Conservation (phyloP, 2,888 invertebrate species). For the Laspeyria flexula region DNA sequence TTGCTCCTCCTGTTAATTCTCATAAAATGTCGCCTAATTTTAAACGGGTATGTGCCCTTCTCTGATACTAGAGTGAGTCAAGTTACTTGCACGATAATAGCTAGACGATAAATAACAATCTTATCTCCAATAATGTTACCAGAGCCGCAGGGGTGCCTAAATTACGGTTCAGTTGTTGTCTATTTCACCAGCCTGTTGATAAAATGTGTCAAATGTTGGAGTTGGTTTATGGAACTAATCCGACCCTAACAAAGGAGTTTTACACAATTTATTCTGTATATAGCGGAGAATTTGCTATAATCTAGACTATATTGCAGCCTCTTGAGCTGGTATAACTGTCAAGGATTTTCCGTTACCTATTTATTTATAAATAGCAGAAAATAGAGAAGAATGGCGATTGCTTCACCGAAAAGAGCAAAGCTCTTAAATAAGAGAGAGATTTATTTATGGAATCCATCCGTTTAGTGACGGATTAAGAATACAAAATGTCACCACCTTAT, state of each 20-base stretch:
- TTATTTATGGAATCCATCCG: too few species aligned
- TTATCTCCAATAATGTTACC: background rate
- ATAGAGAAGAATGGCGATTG: too few species aligned
- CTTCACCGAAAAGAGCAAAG: too few species aligned
- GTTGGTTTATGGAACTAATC: background rate
- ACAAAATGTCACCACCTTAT: too few species aligned
- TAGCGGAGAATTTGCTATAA: too few species aligned
- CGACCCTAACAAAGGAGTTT: background rate
- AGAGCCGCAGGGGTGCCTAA: background rate
- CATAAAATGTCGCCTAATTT: background rate
- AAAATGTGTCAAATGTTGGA: constrained; percentile 5
- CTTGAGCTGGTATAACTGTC: too few species aligned
- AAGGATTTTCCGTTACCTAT: too few species aligned
- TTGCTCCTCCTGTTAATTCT: background rate
- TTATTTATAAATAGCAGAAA: too few species aligned
- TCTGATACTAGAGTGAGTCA: background rate
- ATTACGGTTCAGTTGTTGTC: constrained; percentile 12
- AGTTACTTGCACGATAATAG: background rate
- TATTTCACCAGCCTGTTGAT: background rate
- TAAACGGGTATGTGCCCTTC: background rate
- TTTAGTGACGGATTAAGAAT: too few species aligned
- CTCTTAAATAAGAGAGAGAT: too few species aligned
- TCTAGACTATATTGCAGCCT: too few species aligned
- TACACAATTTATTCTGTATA: too few species aligned
- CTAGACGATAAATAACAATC: constrained; percentile 6